Base-by-base conservation (phyloP, 2,797 vertebrate species). In the Discoglossus pictus region DNA sequence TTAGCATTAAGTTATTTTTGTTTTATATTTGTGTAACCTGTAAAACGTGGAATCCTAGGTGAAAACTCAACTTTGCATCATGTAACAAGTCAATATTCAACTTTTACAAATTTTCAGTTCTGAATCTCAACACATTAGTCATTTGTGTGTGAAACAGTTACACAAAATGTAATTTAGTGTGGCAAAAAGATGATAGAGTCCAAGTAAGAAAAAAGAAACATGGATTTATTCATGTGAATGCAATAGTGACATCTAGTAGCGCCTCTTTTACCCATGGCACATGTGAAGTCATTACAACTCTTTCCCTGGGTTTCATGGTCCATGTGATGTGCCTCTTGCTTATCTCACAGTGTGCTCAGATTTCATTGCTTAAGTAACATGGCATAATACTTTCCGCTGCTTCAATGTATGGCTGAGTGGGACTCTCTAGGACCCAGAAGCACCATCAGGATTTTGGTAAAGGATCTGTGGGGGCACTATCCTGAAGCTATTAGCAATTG, bases 141-240 rank as follows among this genome's bases (percentile, higher is more conserved):
- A n/a, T n/a, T n/a, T n/a, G n/a, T n/a, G n/a, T n/a, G n/a, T n/a
- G n/a, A n/a, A n/a, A n/a, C n/a, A n/a, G n/a, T n/a, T n/a, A n/a
- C n/a, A n/a, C n/a, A n/a, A n/a, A n/a, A n/a, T n/a, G n/a, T n/a
- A n/a, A n/a, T n/a, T n/a, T n/a, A n/a, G n/a, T n/a, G n/a, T n/a
- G n/a, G n/a, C n/a, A n/a, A n/a, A n/a, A n/a, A n/a, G n/a, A n/a
- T n/a, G n/a, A n/a, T n/a, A n/a, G n/a, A n/a, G n/a, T n/a, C n/a
- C n/a, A n/a, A 52, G 44, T 2, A 13, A 60, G 13, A 36, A 47
- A 69, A 69, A 59, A 52, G 58, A 6, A 61, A 62, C 16, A 61
- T 52, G 50, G 18, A 21, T 69, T 69, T 69, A 69, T 69, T 69
- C 20, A 61, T 55, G 59, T 69, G 53, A 62, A 62, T 69, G 42